Base-by-base conservation (phyloP, 2,113 vertebrate genomes). In the Corythoichthys haematopterus region DNA sequence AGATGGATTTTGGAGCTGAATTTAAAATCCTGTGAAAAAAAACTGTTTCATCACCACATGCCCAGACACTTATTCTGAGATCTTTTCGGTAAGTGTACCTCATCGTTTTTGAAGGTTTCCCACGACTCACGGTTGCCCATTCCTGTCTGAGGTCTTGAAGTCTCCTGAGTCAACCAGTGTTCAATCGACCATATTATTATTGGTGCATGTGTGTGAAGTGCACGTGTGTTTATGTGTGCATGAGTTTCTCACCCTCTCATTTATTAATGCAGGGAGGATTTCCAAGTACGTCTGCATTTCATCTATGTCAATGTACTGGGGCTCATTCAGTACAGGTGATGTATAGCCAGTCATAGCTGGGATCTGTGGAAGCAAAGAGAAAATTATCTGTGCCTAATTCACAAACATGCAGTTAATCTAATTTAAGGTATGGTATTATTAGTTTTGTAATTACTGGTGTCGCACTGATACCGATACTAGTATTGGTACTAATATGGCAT, bases 191-290 rank as follows among this genome's bases (percentile, higher is more conserved):
- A 60, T 46, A 15, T 13, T 1, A 48, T 20, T 2, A 9, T 2
- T 47, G 56, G 11, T 10, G 8, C 1, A 28, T 37, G 16, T 36
- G 10, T 51, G 16, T 15, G 60, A 20, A 28, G 60, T 62, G 40
- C 33, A 43, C 43, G 37, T 43, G 59, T 45, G 38, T 61, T 6
- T 45, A n/a, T n/a, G 16, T 57, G 8, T 11, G 20, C 45, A 36
- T 48, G 12, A 16, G 10, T 69, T n/a, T 61, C 78, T 72, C 51
- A 79, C 82, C 55, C 20, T 51, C 1, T 9, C 4, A 3, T 78
- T 45, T 7, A 47, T n/a, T 15, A 70, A 62, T n/a, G 65, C 66
- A 11, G 82, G 71, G n/a, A 86, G 74, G 20, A 84, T 2, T 0
- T 73, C 62, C 65, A 84, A 56, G 64, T 86, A 86, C 15, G 37